These are phyloP conservation scores for Apodemus sylvaticus DNA, from an alignment of 2,113 vertebrate species.

Conservation along the genomic window DNA sequence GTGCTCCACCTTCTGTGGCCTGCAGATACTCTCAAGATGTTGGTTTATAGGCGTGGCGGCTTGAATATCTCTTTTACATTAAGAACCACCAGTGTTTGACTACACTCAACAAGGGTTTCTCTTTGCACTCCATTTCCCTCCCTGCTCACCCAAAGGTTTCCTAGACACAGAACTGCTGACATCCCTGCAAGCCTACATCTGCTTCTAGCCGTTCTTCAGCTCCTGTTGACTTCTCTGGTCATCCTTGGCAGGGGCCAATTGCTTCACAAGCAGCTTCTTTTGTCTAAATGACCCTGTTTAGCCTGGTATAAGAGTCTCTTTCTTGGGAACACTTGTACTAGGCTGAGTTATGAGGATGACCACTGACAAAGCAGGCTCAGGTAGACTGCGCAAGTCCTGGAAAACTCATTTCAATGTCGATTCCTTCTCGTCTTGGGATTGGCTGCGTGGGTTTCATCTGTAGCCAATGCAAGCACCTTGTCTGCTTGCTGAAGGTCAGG, in stretches of 20 bases:
- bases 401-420: constrained; percentile 22
- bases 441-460: neutral
- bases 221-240: neutral
- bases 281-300: neutral
- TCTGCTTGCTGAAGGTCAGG: constrained; percentile 74
- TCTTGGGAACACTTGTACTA: neutral
- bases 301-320: neutral
- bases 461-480: constrained; percentile 66
- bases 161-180: neutral
- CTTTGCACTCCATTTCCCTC: neutral
- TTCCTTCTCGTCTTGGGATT: neutral
- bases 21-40: neutral
- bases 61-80: constrained; percentile 39
- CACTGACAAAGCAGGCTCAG: neutral
- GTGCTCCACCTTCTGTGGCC: constrained; percentile 11
- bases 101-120: neutral
- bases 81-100: neutral
- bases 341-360: neutral
- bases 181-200: neutral
- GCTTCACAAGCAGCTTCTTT: neutral
- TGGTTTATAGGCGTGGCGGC: constrained; percentile 36
- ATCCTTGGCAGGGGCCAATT: neutral
- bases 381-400: neutral
- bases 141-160: neutral
- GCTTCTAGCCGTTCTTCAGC: neutral